Evolutionary conservation across 1,140 invertebrate species (phyloP).

Genomic region (Eupeodes corollae): DNA sequence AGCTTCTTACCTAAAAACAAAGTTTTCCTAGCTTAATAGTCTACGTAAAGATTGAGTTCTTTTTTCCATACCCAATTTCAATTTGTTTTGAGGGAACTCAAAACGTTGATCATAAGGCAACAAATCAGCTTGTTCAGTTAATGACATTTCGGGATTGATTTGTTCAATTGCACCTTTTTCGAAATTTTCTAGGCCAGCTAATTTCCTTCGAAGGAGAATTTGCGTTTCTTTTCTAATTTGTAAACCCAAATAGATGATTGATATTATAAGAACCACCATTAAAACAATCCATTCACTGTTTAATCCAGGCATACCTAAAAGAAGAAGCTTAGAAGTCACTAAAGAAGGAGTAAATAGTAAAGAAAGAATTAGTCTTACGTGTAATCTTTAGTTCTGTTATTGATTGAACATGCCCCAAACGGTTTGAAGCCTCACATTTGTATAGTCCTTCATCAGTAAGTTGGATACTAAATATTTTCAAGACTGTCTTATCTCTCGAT

Average conservation of each 20-base stretch:
- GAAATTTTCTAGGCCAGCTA: slow-evolving; percentile 60
- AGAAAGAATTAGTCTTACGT: slow-evolving; percentile 17
- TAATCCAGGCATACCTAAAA: slow-evolving; percentile 22
- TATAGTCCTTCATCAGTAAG: slow-evolving; percentile 36
- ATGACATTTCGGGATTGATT: slow-evolving; percentile 75
- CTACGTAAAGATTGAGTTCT: no score
- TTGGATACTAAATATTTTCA: slow-evolving; percentile 28
- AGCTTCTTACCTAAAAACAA: no score
- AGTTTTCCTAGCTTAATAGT: no score
- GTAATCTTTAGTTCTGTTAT: slow-evolving; percentile 26
- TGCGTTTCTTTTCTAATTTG: slow-evolving; percentile 37
- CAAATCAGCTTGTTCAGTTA: slow-evolving; percentile 84
- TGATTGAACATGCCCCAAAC: slow-evolving; percentile 25
- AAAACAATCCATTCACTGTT: slow-evolving; percentile 31
- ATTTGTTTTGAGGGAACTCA: slow-evolving; percentile 77
- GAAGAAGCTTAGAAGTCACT: no score
- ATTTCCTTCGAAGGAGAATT: slow-evolving; percentile 38
- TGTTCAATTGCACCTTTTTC: slow-evolving; percentile 66
- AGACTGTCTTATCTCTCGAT: slow-evolving; percentile 29
- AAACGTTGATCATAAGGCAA: slow-evolving; percentile 77
- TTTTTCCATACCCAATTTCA: slow-evolving; percentile 81
- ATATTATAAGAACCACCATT: slow-evolving; percentile 40
- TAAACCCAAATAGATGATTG: slow-evolving; percentile 39
- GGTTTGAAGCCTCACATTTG: slow-evolving; percentile 35
- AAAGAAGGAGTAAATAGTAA: background rate